Base-by-base conservation (phyloP, 2,113 vertebrate species). In the Tupaia tana region DNA sequence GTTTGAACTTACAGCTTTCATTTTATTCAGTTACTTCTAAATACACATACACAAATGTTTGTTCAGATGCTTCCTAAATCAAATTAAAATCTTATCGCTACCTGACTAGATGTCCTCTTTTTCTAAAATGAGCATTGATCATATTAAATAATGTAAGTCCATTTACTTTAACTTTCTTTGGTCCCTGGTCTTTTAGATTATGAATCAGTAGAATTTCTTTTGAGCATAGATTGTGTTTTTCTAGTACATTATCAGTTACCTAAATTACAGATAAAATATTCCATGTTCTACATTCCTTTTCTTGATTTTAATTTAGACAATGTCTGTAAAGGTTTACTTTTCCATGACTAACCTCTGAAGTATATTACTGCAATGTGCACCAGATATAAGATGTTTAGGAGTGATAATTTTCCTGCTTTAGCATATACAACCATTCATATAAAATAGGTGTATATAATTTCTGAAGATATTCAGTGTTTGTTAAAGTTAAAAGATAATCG, bases 171-270 rank as follows among this genome's bases (percentile, higher is more conserved):
- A 86, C 80, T 95, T 92, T 8, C 34, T 75, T 93, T 92, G 18
- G 22, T 79, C 24, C 73, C 31, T 91, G 11, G 3, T 86, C 52
- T 81, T 18, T 93, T 90, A 43, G 43, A 54, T 83, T 92, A 89
- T 94, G 25, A 61, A 63, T 86, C 80, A 95, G 3, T 82, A 58
- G 43, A 89, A 74, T 83, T 79, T 94, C 31, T 90, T 89, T 75
- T 34, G 9, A 94, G 54, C 8, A 63, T 56, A 58, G 13, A 58
- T 78, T 86, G 15, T 92, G 19, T 87, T 92, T 79, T 92, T 66
- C 20, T 66, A 87, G 6, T 79, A 25, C 56, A 29, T 84, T 95
- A 43, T 79, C 58, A 69, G 13, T 91, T 73, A 27, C 15, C 16
- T 71, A 89, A 81, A 89, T 86, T 86, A 64, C 6, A 54, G 54